Base-by-base conservation (phyloP, 2,113 vertebrate species). In the Machaerirhynchus nigripectus region DNA sequence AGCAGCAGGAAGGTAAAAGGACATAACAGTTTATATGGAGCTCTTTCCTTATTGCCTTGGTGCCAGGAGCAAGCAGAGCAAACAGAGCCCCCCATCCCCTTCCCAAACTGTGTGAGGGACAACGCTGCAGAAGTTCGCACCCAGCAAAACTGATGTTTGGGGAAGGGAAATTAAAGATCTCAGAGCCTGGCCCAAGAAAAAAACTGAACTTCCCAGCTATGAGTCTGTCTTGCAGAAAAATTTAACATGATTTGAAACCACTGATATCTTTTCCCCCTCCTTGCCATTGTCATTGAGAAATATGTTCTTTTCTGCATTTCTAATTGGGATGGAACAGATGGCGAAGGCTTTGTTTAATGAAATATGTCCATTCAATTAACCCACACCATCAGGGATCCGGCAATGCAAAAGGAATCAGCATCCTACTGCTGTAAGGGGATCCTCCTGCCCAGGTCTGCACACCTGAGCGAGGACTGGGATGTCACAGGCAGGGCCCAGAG, bases 281-380 rank as follows among this genome's bases (percentile, higher is more conserved):
- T 59, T 28, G 2, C 67, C 74, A 70, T 10, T 82, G 76, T 95
- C 97, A 97, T 91, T 96, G 96, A 97, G 96, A 97, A 97, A 96
- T 89, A 88, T 75, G 90, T 95, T 96, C 83, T 87, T 96, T 91
- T 70, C 84, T 93, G 91, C 93, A 94, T 95, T 95, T 92, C 74
- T 96, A 97, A 97, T 96, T 93, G 94, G 96, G 89, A 93, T 1
- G 3, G 69, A 97, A 96, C 97, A 98, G 97, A 98, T 98, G 98
- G 97, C 2, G 1, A 94, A 92, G 90, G 89, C 89, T 91, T 97
- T 98, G 96, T 97, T 97, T 97, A 98, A 98, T 98, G 96, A 98
- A 98, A 98, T 97, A 98, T 96, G 96, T 98, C 97, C 96, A 82
- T 98, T 97, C 96, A 94, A 98, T 98, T 97, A 98, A 97, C 93